phyloP scores from a whole-genome alignment of 2,797 vertebrate species.

The Pagetopsis macropterus region DNA sequence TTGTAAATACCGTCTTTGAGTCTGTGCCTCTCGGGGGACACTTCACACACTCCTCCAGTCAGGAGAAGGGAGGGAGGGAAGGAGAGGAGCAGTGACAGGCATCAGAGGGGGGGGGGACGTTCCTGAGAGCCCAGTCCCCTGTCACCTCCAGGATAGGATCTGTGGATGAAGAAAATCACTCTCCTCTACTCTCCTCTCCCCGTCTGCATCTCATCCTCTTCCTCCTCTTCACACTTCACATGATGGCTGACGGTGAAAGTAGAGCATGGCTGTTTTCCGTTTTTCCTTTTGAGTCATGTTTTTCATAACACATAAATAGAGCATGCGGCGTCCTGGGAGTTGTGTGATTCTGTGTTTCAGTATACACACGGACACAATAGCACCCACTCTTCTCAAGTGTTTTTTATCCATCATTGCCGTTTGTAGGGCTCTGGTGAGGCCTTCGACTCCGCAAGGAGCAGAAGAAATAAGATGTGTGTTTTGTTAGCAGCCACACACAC shows the following conservation, averaged over 20 bases:
- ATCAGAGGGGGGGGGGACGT: slow-evolving; percentile 53
- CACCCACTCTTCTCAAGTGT: slow-evolving; percentile 78
- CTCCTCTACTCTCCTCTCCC: slow-evolving; percentile 60
- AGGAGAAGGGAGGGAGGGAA: slow-evolving; percentile 69
- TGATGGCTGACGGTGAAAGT: slow-evolving; percentile 80
- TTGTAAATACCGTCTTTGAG: slow-evolving; percentile 86
- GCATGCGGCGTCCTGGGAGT: slow-evolving; percentile 78
- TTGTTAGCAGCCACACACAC: slow-evolving; percentile 55
- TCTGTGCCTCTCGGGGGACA: slow-evolving; percentile 83
- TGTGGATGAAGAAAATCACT: slow-evolving; percentile 78
- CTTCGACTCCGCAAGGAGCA: slow-evolving; percentile 69
- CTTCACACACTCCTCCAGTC: slow-evolving; percentile 83
- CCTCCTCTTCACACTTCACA: slow-evolving; percentile 77
- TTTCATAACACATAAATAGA: slow-evolving; percentile 84
- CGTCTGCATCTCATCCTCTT: slow-evolving; percentile 68
- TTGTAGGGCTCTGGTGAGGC: slow-evolving; percentile 76
- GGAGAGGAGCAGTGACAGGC: slow-evolving; percentile 79
- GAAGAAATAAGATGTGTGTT: slow-evolving; percentile 71
- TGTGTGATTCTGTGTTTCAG: slow-evolving; percentile 77
- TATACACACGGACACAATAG: slow-evolving; percentile 76
- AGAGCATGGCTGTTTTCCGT: slow-evolving; percentile 76
- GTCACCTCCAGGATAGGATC: slow-evolving; percentile 78
- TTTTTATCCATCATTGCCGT: slow-evolving; percentile 79
- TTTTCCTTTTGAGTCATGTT: slow-evolving; percentile 82
- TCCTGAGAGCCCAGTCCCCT: slow-evolving; percentile 75